Percentiles rank a stretch among this genome's conserved stretches.
These are phyloP conservation scores for Netelia melanura DNA, from an alignment of 2,888 invertebrate genomes.

Conservation along the genomic window DNA sequence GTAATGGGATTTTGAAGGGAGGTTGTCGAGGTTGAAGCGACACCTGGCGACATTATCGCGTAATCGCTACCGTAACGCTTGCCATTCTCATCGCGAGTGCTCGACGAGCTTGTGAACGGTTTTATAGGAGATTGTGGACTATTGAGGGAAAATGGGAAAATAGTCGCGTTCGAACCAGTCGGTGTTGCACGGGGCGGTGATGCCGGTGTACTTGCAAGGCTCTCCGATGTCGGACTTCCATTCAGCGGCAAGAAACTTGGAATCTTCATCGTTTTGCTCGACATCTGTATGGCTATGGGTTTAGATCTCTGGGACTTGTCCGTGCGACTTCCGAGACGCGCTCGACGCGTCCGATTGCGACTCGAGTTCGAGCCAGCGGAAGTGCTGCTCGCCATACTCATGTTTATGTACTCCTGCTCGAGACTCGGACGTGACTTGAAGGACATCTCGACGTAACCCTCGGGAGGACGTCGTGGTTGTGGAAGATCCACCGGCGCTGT, in stretches of 20 bases:
- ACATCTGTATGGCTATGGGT: conserved; percentile 88
- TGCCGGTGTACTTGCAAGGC: conserved; percentile 84
- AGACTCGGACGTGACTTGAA: conserved; percentile 84
- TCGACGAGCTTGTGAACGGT: conserved; percentile 78
- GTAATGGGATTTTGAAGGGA: conserved; percentile 14
- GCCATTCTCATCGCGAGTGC: conserved; percentile 33
- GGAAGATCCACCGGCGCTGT: conserved; percentile 84
- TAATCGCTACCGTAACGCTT: conserved; percentile 69
- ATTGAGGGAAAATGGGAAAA: conserved; percentile 90
- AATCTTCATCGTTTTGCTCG: conserved; percentile 80
- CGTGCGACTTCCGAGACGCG: conserved; percentile 78
- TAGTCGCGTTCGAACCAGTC: conserved; percentile 87
- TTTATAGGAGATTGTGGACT: conserved; percentile 89
- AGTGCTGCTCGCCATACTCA: conserved; percentile 82
- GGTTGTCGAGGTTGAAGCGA: conserved; percentile 4
- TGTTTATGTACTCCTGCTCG: conserved; percentile 87
- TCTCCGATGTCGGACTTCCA: conserved; percentile 83
- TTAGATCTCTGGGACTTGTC: conserved; percentile 86
- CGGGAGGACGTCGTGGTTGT: conserved; percentile 84
- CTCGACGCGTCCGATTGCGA: conserved; percentile 73
- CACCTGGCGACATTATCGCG: conserved; percentile 71
- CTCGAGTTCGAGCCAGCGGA: conserved; percentile 76
- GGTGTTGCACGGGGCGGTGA: conserved; percentile 86
- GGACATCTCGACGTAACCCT: conserved; percentile 90
- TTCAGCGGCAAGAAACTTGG: conserved; percentile 85